phyloP scores from a whole-genome alignment of 2,797 vertebrate species.

The Adrianichthys oophorus region DNA sequence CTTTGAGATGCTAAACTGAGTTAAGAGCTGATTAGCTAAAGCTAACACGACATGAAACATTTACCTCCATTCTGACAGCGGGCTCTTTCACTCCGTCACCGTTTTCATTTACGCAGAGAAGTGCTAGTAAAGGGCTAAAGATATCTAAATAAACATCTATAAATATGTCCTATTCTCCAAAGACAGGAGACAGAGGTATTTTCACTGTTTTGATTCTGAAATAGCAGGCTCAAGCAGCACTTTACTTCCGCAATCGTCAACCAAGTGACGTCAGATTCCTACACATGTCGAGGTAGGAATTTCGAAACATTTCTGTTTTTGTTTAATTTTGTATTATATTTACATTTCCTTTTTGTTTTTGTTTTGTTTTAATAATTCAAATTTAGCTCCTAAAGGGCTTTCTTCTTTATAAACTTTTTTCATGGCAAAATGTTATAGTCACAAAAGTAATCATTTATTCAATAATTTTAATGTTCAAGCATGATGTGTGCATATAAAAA shows the following conservation, averaged over 20 bases:
- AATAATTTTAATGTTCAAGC: no score
- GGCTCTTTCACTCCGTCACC: constrained; percentile 13
- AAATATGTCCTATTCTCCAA: neutral
- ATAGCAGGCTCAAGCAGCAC: constrained; percentile 9
- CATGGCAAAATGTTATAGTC: no score
- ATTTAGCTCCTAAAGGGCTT: no score
- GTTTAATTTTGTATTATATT: no score
- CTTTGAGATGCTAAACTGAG: neutral
- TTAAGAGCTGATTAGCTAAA: constrained; percentile 29
- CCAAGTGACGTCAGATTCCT: constrained; percentile 37
- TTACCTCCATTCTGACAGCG: constrained; percentile 72
- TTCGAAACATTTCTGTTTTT: no score
- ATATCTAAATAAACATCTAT: neutral
- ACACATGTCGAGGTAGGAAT: constrained; percentile 26
- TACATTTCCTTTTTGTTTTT: no score
- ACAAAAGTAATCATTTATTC: no score
- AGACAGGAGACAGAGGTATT: constrained; percentile 19
- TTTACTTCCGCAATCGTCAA: constrained; percentile 72
- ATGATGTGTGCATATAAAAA: no score
- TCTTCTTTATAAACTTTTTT: no score
- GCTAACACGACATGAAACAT: constrained; percentile 43
- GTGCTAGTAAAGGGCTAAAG: neutral
- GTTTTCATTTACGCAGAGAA: constrained; percentile 10
- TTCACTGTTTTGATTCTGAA: constrained; percentile 51
- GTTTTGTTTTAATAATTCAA: no score